Evolutionary conservation across 2,888 invertebrate genomes (phyloP), one percentile per base, ranked within the genome.

Genomic region (Aquatica leii): DNA sequence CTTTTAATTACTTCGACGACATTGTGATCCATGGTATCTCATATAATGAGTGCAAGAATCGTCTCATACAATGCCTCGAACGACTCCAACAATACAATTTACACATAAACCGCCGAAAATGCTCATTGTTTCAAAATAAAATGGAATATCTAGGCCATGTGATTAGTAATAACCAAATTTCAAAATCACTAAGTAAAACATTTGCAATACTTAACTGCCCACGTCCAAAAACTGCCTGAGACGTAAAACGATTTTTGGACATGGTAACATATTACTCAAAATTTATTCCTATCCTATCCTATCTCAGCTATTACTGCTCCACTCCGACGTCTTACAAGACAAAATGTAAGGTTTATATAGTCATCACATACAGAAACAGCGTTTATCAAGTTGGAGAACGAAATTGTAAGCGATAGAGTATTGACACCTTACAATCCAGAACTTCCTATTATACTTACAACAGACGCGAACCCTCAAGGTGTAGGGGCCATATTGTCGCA

Each of bases 401-500:
- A 48, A 18, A 48, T 18, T 48, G 2, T 20, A 37, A 37, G 37
- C 9, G 37, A 37, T 37, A 37, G 37, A 11, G 37, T 37, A 4
- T 37, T 37, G 37, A 37, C 37, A 37, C 37, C 37, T 37, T 37
- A 5, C 37, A 37, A 37, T 11, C 37, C 37, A 9, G 37, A 37
- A 11, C 11, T 37, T 8, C 37, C 37, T 24, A 6, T 24, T 4
- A 24, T 24, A 24, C 24, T 24, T 24, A 24, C 24, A 4, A 37
- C 37, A 4, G 37, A 37, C 11, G 37, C 37, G 9, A 11, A 11
- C 9, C 37, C 12, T 11, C 4, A 37, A 4, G 37, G 12, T 37
- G 9, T 37, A 37, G 11, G 37, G 37, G 37, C 37, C 37, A 37
- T 37, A 37, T 37, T 37, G 37, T 37, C 37, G 12, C 37, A 37